These are phyloP conservation scores for human DNA, from an alignment of 2,113 vertebrate genomes.

Conservation along the genomic window GRCh38 chr1:169965001-169965500, in stretches of 20 bases:
- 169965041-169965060: background rate
- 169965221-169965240: conserved; percentile 38
- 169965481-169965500: conserved; percentile 23
- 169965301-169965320: conserved; percentile 24
- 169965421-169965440: background rate
- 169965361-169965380: conserved; percentile 1
- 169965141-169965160: background rate
- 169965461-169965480: background rate
- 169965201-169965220: conserved; percentile 28
- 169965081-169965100: background rate
- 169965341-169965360: conserved; percentile 42
- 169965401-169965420: background rate
- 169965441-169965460: background rate
- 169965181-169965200: conserved; percentile 36
- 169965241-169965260: conserved; percentile 18
- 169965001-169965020: background rate
- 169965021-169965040: background rate
- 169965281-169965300: background rate
- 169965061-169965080: background rate
- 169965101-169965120: background rate
- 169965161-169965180: conserved; percentile 36
- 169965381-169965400: conserved; percentile 33
- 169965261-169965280: conserved; percentile 21
- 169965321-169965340: background rate
- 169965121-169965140: background rate